These are phyloP conservation scores for Nanorana parkeri DNA, from an alignment of 2,113 vertebrate species.

Conservation along the genomic window DNA sequence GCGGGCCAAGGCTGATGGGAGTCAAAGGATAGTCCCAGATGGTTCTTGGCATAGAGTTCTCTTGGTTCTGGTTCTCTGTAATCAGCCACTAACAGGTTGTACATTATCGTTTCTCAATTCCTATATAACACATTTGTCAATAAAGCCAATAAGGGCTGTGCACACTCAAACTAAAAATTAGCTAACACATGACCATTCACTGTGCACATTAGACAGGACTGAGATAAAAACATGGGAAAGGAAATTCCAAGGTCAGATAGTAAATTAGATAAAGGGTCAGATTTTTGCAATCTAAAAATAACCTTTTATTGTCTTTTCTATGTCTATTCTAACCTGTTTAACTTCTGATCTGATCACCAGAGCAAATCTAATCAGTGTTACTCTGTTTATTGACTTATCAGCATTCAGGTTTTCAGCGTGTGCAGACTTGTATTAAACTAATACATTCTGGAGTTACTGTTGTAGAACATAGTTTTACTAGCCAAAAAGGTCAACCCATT, in stretches of 20 bases:
- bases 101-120: too few relatives aligned
- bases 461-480: background rate
- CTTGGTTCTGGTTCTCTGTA: too few relatives aligned
- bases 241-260: conserved; percentile 34
- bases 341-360: background rate
- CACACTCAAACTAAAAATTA: too few relatives aligned
- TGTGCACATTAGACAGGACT: too few relatives aligned
- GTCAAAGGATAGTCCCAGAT: too few relatives aligned
- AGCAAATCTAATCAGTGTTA: background rate
- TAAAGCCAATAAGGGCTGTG: too few relatives aligned
- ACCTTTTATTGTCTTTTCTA: background rate
- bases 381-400: background rate
- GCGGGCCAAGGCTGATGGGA: too few relatives aligned
- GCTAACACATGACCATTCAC: too few relatives aligned
- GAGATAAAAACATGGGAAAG: background rate
- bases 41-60: too few relatives aligned
- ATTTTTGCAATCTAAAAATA: background rate
- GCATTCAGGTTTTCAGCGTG: background rate
- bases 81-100: too few relatives aligned
- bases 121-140: too few relatives aligned
- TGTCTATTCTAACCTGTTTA: background rate
- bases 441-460: background rate
- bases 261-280: background rate
- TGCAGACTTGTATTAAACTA: background rate
- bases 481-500: background rate